These are phyloP conservation scores for Ailurus styani DNA, from an alignment of 2,113 vertebrate genomes.

Conservation along the genomic window DNA sequence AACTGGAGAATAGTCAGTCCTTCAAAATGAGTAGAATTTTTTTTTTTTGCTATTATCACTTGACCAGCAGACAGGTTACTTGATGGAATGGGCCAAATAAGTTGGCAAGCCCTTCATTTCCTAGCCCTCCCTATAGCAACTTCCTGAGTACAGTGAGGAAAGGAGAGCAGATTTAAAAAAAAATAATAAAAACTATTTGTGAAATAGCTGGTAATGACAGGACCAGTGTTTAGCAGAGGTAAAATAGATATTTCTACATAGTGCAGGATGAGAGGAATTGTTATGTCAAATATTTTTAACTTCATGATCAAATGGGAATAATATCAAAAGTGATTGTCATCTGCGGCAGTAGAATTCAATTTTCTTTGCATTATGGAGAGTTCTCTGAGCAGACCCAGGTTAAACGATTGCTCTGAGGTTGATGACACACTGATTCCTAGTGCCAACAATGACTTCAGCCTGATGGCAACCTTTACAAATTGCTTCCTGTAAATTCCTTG, in stretches of 20 bases:
- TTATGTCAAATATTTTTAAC: conserved; percentile 53
- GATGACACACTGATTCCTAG: conserved; percentile 63
- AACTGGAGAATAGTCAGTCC: not conserved
- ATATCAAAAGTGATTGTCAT: conserved; percentile 54
- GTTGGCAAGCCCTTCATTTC: not conserved
- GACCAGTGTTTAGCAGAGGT: not conserved
- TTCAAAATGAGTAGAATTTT: not conserved
- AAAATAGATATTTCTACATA: conserved; percentile 32
- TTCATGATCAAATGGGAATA: conserved; percentile 55
- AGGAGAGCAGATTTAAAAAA: not conserved
- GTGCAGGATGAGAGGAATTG: conserved; percentile 7
- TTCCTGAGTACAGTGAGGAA: not conserved
- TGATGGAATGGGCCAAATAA: not conserved
- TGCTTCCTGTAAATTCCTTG: conserved; percentile 73
- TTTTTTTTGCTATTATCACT: not conserved
- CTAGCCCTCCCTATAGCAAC: not conserved
- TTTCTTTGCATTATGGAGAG: conserved; percentile 57
- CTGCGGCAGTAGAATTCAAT: conserved; percentile 48
- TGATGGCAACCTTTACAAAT: conserved; percentile 66
- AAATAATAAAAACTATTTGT: not conserved
- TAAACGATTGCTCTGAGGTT: conserved; percentile 46
- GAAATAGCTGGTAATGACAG: not conserved
- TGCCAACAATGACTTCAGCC: conserved; percentile 72
- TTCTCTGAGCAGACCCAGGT: conserved; percentile 40
- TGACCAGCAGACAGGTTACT: not conserved